phyloP scores from a whole-genome alignment of 2,113 vertebrate species.

The Motacilla tschutschensis region DNA sequence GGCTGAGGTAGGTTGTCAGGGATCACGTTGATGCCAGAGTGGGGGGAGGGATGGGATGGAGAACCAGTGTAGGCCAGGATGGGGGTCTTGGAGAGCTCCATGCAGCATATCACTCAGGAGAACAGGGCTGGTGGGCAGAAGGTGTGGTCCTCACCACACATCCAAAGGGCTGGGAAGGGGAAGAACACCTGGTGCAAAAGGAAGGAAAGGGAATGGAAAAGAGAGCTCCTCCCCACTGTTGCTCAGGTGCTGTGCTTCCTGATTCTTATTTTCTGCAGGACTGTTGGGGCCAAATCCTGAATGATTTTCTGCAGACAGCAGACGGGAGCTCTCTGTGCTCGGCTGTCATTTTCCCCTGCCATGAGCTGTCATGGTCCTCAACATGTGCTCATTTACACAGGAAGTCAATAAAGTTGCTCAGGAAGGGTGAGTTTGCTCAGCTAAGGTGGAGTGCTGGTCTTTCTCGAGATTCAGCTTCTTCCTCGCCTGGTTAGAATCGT shows the following conservation, averaged over 20 bases:
- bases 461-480: background rate
- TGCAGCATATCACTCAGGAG: background rate
- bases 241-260: background rate
- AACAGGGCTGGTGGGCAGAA: background rate
- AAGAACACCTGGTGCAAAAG: fast-evolving
- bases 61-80: background rate
- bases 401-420: background rate
- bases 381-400: background rate
- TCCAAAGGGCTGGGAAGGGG: background rate
- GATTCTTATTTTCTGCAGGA: background rate
- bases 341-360: background rate
- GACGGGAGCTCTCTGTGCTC: background rate
- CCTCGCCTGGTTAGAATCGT: background rate
- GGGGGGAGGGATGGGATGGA: background rate
- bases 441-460: background rate
- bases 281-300: background rate
- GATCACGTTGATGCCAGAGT: fast-evolving
- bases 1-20: background rate
- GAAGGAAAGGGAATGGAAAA: background rate
- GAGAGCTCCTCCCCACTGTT: background rate
- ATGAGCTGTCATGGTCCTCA: background rate
- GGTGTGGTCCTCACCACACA: fast-evolving
- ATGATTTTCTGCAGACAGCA: background rate
- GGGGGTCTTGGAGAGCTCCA: background rate
- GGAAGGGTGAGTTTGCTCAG: background rate